phyloP scores from a whole-genome alignment of 2,113 vertebrate genomes.

The Pelecanoides urinatrix region DNA sequence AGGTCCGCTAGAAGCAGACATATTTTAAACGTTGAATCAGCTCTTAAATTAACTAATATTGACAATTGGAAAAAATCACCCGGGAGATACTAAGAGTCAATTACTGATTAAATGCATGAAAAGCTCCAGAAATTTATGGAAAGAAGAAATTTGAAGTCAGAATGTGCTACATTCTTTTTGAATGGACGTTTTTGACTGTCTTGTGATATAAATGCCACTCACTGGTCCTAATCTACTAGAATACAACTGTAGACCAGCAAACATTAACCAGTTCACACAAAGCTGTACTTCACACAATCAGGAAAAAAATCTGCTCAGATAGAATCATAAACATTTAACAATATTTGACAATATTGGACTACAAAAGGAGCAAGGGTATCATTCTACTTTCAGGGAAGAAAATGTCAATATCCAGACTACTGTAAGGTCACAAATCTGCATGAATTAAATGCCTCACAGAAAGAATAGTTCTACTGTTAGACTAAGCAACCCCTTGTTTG shows the following conservation, averaged over 20 bases:
- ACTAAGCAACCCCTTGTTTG: background rate
- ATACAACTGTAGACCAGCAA: background rate
- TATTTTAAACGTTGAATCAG: background rate
- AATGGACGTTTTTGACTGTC: background rate
- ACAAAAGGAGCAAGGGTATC: background rate
- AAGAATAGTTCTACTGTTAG: background rate
- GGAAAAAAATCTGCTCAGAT: background rate
- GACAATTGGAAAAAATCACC: fast-evolving
- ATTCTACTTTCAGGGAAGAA: background rate
- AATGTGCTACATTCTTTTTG: background rate
- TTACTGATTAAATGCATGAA: background rate
- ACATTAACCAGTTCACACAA: background rate
- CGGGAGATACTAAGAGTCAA: background rate
- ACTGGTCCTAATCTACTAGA: background rate
- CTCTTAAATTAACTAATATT: background rate
- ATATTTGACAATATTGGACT: background rate
- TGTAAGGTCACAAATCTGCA: background rate
- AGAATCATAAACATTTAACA: background rate
- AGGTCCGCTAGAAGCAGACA: background rate
- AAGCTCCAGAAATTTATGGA: background rate
- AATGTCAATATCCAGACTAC: background rate
- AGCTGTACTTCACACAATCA: background rate
- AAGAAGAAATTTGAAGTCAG: background rate
- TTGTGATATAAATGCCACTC: background rate
- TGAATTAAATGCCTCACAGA: background rate